Conservation (phyloP, 2,113 vertebrate genomes). For the Sigmodon hispidus region DNA sequence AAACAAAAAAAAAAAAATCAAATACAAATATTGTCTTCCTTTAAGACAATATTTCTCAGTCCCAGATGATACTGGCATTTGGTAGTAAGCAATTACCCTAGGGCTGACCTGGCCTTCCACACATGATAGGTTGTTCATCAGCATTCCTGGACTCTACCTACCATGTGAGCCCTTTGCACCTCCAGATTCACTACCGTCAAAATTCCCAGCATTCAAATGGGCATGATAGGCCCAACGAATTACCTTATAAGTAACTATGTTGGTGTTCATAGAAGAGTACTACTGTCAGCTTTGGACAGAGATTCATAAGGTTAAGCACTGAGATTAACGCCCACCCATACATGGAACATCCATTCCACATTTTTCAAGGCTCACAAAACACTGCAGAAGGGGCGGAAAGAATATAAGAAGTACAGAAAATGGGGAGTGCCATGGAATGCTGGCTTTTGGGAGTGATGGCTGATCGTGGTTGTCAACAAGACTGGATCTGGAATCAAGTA, state of each 20-base stretch:
- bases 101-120: too few species aligned
- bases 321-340: background rate
- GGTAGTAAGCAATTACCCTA: background rate
- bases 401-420: background rate
- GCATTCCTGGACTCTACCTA: background rate
- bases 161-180: background rate
- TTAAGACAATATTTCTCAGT: background rate
- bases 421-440: background rate
- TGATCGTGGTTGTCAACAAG: background rate
- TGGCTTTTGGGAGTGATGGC: background rate
- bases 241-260: background rate
- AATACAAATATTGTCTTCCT: background rate
- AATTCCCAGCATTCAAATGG: background rate
- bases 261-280: background rate
- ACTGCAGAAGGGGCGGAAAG: background rate
- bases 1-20: background rate
- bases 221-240: background rate
- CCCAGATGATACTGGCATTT: fast-evolving
- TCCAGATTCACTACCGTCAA: background rate
- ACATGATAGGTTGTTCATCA: background rate
- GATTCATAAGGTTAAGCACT: too few species aligned
- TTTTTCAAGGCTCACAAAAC: background rate
- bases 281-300: background rate
- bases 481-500: background rate
- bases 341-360: fast-evolving